These are phyloP conservation scores for Leuciscus waleckii DNA, from an alignment of 2,797 vertebrate species.

Conservation along the genomic window DNA sequence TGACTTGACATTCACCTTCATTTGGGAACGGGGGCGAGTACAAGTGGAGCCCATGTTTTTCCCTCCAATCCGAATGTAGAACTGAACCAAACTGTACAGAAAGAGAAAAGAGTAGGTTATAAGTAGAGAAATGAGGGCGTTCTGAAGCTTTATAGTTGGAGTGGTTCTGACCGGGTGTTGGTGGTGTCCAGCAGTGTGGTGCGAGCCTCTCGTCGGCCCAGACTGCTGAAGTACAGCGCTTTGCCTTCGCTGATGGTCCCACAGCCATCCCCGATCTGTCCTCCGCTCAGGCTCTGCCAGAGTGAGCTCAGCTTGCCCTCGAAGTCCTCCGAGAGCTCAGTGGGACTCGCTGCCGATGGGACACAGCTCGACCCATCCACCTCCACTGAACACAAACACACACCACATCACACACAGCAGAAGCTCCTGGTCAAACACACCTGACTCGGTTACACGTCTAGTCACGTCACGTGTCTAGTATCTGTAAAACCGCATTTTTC, in stretches of 20 bases:
- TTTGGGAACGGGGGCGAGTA: slow-evolving; percentile 89
- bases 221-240: slow-evolving; percentile 92
- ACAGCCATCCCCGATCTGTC: slow-evolving; percentile 90
- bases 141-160: not conserved
- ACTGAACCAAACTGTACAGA: slow-evolving; percentile 87
- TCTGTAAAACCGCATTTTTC: too few species aligned
- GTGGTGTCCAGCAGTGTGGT: slow-evolving; percentile 94
- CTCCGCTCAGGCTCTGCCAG: slow-evolving; percentile 93
- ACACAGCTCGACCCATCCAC: slow-evolving; percentile 94
- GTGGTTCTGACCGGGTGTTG: slow-evolving; percentile 85
- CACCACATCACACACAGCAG: not conserved
- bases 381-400: slow-evolving; percentile 81
- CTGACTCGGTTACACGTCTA: too few species aligned
- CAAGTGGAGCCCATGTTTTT: slow-evolving; percentile 91
- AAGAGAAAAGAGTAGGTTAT: not conserved
- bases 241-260: slow-evolving; percentile 91
- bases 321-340: slow-evolving; percentile 94
- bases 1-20: slow-evolving; percentile 84
- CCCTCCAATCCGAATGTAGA: slow-evolving; percentile 95
- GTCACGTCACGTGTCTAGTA: too few species aligned
- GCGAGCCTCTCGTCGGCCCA: slow-evolving; percentile 90
- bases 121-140: not conserved
- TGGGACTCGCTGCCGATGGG: slow-evolving; percentile 86
- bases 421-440: not conserved
- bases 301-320: slow-evolving; percentile 95